Percentiles rank a stretch among this genome's conserved stretches.
phyloP scores from a whole-genome alignment of 2,888 invertebrate species.

The Xanthostigma xanthostigma region DNA sequence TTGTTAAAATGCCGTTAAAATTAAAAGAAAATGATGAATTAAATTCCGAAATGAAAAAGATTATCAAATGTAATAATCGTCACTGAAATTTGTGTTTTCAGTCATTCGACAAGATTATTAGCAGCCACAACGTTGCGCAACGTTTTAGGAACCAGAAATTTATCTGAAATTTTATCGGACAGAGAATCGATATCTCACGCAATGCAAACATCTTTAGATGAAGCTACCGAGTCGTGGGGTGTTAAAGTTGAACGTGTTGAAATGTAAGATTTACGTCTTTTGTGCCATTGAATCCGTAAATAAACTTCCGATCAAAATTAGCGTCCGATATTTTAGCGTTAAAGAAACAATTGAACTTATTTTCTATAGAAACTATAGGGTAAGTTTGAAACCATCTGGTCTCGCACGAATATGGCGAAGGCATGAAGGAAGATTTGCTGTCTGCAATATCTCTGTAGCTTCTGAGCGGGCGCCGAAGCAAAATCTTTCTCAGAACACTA shows the following conservation, averaged over 20 bases:
- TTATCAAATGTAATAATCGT: background rate
- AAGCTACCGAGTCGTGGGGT: conserved; percentile 85
- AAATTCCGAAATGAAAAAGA: no score
- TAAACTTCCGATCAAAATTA: background rate
- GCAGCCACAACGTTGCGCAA: conserved; percentile 79
- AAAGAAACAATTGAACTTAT: background rate
- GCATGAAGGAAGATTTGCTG: no score
- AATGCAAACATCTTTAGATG: conserved; percentile 75
- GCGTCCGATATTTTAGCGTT: background rate
- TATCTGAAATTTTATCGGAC: conserved; percentile 84
- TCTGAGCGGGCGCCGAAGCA: no score
- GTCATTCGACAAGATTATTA: conserved; percentile 66
- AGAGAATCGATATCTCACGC: conserved; percentile 80
- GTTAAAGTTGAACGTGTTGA: conserved; percentile 90
- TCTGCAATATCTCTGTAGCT: no score
- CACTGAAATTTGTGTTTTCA: conserved; percentile 22
- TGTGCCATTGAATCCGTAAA: background rate
- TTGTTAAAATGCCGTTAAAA: no score
- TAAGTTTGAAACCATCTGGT: no score
- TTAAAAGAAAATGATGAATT: no score
- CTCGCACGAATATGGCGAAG: no score
- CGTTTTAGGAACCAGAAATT: conserved; percentile 80
- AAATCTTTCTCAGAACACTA: no score
- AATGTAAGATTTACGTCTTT: conserved; percentile 49
- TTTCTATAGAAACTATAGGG: conserved; percentile 19